Conservation (phyloP, 2,113 vertebrate genomes). For the Speoplatyrhinus poulsoni region DNA sequence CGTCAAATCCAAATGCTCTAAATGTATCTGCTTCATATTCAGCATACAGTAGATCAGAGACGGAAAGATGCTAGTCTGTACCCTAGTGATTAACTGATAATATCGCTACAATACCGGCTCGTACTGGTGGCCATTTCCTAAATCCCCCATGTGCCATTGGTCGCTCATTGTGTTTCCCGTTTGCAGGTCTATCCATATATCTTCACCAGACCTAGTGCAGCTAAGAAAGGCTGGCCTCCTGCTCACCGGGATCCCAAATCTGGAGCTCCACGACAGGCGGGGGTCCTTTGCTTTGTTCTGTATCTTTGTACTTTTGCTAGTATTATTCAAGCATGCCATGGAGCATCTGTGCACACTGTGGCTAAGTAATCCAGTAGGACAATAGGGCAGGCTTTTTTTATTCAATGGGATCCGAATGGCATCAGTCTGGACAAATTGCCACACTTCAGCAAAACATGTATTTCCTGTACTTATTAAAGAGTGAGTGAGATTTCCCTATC, state of each 20-base stretch:
- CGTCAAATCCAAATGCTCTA: no score
- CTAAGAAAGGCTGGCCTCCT: constrained; percentile 17
- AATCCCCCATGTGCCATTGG: not conserved
- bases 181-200: constrained; percentile 77
- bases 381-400: not conserved
- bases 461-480: no score
- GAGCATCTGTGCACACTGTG: not conserved
- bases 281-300: constrained; percentile 25
- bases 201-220: constrained; percentile 66
- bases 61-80: no score
- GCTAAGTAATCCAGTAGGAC: not conserved
- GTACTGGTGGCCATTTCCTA: no score
- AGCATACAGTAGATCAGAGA: no score
- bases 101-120: no score
- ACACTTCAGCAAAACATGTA: not conserved
- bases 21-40: no score
- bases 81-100: no score
- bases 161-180: not conserved
- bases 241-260: constrained; percentile 3
- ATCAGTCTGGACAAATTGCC: not conserved
- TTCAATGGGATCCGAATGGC: not conserved
- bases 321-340: not conserved
- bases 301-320: constrained; percentile 7
- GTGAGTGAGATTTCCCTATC: no score
- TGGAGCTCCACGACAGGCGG: not conserved